Evolutionary conservation across 2,113 vertebrate species (phyloP), one percentile per base, ranked within the genome.

Genomic region (Gymnobelideus leadbeateri): DNA sequence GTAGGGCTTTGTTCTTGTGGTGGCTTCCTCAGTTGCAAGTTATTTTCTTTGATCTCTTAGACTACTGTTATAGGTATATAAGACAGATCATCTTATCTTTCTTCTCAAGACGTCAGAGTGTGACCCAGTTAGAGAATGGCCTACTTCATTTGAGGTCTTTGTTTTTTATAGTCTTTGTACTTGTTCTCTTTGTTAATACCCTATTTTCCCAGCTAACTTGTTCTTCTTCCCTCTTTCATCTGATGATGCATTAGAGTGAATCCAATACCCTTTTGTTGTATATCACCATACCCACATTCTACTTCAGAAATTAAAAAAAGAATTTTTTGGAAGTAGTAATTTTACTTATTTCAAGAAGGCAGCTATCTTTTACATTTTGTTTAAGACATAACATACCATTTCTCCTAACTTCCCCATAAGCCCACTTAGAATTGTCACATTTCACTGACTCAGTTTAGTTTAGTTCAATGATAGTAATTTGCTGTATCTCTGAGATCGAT

Each of bases 231-330:
- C 51, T 89, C 24, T 89, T 37, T 46, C 0, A 14, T 55, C 37
- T 92, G 77, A 51, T 93, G 77, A 91, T 89, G 54, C 25, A 7
- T 91, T 95, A 51, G 91, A 68, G 3, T 57, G 3, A 46, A 0
- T 92, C 90, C 94, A 94, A 43, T 89, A 77, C 57, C 89, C 55
- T 94, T 94, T 95, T 92, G 24, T 89, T 95, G 49, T 92, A 5
- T 77, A 5, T 53, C 89, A 89, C 55, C 92, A 43, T 96, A 49
- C 43, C 10, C 95, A 9, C 52, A 50, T 26, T 57, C 43, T 92
- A 14, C 28, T 68, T 77, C 51, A 96, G 46, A 49, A 31, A 61
- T 91, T 95, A 94, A 89, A 61, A 61, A 61, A 84, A 57, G 68
- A 49, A 11, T 55, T 46, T 46, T 94, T 96, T 52, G 16, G 49